Percentiles rank a stretch among this genome's conserved stretches.
Evolutionary conservation across 2,888 invertebrate genomes (phyloP).

Genomic region (Agrilus cyanescens): DNA sequence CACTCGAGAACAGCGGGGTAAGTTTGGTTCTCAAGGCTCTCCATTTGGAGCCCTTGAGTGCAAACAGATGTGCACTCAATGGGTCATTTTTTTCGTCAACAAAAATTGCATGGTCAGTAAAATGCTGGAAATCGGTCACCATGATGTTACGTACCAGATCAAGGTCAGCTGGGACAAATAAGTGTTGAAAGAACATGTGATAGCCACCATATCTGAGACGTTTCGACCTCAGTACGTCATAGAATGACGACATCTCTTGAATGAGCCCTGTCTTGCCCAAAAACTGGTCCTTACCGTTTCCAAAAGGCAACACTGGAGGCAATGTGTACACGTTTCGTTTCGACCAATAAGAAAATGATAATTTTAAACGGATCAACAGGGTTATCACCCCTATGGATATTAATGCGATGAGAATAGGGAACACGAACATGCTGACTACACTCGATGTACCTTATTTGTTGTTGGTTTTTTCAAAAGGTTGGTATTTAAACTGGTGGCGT

Average conservation of each 20-base stretch:
- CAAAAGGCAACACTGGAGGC: slow-evolving; percentile 21
- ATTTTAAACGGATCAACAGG: slow-evolving; percentile 7
- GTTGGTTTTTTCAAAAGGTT: no score
- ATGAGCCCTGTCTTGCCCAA: not conserved
- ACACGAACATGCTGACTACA: no score
- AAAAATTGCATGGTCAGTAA: slow-evolving; percentile 49
- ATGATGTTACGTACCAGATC: slow-evolving; percentile 33
- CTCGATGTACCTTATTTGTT: no score
- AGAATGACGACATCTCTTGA: slow-evolving; percentile 7
- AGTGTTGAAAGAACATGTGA: slow-evolving; percentile 15
- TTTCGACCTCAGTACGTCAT: slow-evolving; percentile 14
- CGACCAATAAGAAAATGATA: slow-evolving; percentile 15
- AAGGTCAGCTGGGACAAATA: slow-evolving; percentile 18
- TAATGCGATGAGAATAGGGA: no score
- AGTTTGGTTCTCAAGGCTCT: slow-evolving; percentile 45
- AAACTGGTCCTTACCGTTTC: slow-evolving; percentile 14
- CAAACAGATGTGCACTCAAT: slow-evolving; percentile 44
- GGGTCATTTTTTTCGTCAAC: slow-evolving; percentile 44
- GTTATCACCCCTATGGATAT: no score
- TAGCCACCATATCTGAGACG: slow-evolving; percentile 17
- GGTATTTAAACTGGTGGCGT: no score
- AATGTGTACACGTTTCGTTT: slow-evolving; percentile 11
- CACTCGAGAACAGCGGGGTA: slow-evolving; percentile 51
- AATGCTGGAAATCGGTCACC: slow-evolving; percentile 46
- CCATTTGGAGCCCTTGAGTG: slow-evolving; percentile 45